phyloP scores from a whole-genome alignment of 2,888 invertebrate genomes.

The Dascillus cervinus region DNA sequence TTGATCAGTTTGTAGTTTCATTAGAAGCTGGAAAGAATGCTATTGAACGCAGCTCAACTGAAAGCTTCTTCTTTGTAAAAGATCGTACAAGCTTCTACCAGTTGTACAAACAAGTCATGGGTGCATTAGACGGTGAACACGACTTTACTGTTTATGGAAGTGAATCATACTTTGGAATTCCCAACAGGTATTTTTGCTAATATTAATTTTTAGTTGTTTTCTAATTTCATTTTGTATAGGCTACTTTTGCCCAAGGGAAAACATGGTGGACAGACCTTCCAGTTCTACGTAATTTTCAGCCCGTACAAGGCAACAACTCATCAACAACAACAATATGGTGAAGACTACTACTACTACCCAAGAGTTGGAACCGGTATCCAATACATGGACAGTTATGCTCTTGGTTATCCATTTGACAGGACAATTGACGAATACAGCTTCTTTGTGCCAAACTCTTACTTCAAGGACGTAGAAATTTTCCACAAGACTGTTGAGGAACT shows the following conservation, averaged over 20 bases:
- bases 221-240: constrained; percentile 16
- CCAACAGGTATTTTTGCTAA: constrained; percentile 44
- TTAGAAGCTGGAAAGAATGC: constrained; percentile 57
- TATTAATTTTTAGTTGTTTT: constrained; percentile 6
- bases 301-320: constrained; percentile 29
- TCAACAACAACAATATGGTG: background rate
- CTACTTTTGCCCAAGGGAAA: constrained; percentile 65
- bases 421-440: constrained; percentile 51
- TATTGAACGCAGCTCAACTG: constrained; percentile 58
- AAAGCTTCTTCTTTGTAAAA: constrained; percentile 54
- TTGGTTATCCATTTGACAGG: constrained; percentile 71
- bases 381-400: constrained; percentile 50
- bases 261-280: constrained; percentile 52
- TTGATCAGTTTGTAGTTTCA: constrained; percentile 53
- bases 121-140: constrained; percentile 47
- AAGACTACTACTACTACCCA: constrained; percentile 17
- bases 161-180: constrained; percentile 60
- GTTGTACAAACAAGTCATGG: constrained; percentile 54
- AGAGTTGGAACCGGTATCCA: constrained; percentile 22
- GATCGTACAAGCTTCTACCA: constrained; percentile 59
- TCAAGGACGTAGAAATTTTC: constrained; percentile 57
- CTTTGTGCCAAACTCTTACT: constrained; percentile 60
- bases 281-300: constrained; percentile 45
- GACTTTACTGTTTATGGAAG: constrained; percentile 48
- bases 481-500: constrained; percentile 37